Percentiles rank a stretch among this genome's conserved stretches.
Evolutionary conservation across 1,140 invertebrate genomes (phyloP).

Genomic region (Kradibia gibbosae): DNA sequence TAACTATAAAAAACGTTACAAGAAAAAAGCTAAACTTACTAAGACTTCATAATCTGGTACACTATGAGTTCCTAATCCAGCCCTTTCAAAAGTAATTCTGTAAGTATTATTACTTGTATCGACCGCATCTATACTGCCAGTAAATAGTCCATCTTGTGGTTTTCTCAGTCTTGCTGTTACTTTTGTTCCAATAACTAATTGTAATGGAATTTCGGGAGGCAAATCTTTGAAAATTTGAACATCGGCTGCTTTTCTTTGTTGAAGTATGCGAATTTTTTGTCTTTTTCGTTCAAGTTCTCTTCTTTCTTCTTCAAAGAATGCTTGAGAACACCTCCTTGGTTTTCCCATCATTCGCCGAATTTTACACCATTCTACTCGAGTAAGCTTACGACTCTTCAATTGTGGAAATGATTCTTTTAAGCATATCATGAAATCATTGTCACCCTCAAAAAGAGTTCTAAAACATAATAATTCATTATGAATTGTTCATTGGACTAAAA

Average conservation of each 20-base stretch:
- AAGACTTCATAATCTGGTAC: conserved; percentile 97
- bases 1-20: too few relatives aligned
- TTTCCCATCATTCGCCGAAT: conserved; percentile 97
- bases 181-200: conserved; percentile 96
- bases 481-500: too few relatives aligned
- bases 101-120: conserved; percentile 98
- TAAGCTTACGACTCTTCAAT: conserved; percentile 87
- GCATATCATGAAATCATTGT: conserved; percentile 97
- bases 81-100: conserved; percentile 95
- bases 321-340: conserved; percentile 91
- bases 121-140: conserved; percentile 96
- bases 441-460: conserved; percentile 92
- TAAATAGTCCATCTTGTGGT: conserved; percentile 97
- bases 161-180: conserved; percentile 91
- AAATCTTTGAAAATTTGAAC: conserved; percentile 87
- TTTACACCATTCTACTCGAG: conserved; percentile 95
- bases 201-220: conserved; percentile 95
- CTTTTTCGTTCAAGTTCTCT: conserved; percentile 91
- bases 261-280: conserved; percentile 92
- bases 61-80: conserved; percentile 94
- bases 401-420: conserved; percentile 95
- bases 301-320: conserved; percentile 97
- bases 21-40: conserved; percentile 66
- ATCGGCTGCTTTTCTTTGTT: conserved; percentile 93
- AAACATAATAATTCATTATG: background rate